Evolutionary conservation across 37 sponge, comb jelly and placozoan genomes (phyloP).

Genomic region (Chondrosia reniformis): DNA sequence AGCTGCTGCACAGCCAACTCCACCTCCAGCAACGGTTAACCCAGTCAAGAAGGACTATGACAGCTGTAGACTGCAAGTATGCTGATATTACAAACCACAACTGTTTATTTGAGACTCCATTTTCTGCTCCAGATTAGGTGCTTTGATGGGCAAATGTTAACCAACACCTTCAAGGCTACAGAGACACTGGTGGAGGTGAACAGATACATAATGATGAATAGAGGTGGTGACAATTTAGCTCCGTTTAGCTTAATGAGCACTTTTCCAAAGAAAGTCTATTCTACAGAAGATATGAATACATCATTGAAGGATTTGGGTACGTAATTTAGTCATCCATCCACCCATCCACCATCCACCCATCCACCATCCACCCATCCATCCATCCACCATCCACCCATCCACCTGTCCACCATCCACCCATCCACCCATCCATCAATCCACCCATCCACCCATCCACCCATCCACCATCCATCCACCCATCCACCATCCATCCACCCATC

Average conservation of each 20-base stretch:
- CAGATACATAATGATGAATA: constrained; percentile 34
- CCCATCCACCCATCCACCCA: no score
- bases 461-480: no score
- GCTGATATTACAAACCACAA: background rate
- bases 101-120: background rate
- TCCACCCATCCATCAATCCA: no score
- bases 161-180: constrained; percentile 48
- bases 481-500: no score
- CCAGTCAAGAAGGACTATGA: constrained; percentile 57
- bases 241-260: constrained; percentile 61
- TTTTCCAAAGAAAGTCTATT: constrained; percentile 64
- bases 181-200: constrained; percentile 64
- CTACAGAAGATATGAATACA: constrained; percentile 42
- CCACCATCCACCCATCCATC: no score
- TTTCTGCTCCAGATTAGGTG: constrained; percentile 41
- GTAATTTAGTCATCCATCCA: no score
- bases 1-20: background rate
- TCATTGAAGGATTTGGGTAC: constrained; percentile 64
- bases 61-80: constrained; percentile 72
- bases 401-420: no score
- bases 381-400: no score
- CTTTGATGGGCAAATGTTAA: constrained; percentile 41
- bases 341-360: no score
- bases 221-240: constrained; percentile 6
- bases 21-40: background rate